Evolutionary conservation across 2,888 invertebrate genomes (phyloP).

Genomic region (Agrotis ipsilon): DNA sequence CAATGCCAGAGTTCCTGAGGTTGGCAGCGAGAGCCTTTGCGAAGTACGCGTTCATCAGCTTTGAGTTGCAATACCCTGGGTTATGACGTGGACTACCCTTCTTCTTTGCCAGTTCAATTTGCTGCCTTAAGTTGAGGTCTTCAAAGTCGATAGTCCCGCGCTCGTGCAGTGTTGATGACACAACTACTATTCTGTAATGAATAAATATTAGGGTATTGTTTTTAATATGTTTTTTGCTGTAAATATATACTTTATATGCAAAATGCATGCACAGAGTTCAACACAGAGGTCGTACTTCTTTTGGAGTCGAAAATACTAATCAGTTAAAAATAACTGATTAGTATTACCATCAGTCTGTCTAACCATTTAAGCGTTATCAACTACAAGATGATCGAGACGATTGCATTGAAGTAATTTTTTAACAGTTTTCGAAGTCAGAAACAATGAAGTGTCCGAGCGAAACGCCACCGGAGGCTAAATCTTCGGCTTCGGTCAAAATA

Average conservation of each 20-base stretch:
- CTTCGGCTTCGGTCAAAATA: neutral
- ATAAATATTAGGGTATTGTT: too few species aligned
- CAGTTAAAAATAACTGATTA: too few species aligned
- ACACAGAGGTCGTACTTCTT: conserved; percentile 1
- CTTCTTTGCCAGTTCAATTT: conserved; percentile 81
- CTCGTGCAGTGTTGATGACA: conserved; percentile 94
- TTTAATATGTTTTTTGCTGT: neutral
- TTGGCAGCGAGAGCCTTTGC: conserved; percentile 92
- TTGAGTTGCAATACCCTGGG: conserved; percentile 94
- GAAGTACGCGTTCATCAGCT: conserved; percentile 94
- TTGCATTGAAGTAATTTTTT: too few species aligned
- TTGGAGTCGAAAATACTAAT: neutral
- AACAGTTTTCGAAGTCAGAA: too few species aligned
- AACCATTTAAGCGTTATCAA: neutral
- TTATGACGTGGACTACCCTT: conserved; percentile 83
- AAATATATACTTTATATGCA: neutral
- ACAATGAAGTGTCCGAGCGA: too few species aligned
- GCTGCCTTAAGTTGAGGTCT: conserved; percentile 92
- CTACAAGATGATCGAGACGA: too few species aligned
- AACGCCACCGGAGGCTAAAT: too few species aligned
- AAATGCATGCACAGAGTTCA: neutral
- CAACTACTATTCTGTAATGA: conserved; percentile 93
- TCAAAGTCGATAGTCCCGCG: conserved; percentile 93
- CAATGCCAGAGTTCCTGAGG: conserved; percentile 90
- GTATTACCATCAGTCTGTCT: neutral